Base-by-base conservation (phyloP, 2,113 vertebrate species). In the Blennius ocellaris region DNA sequence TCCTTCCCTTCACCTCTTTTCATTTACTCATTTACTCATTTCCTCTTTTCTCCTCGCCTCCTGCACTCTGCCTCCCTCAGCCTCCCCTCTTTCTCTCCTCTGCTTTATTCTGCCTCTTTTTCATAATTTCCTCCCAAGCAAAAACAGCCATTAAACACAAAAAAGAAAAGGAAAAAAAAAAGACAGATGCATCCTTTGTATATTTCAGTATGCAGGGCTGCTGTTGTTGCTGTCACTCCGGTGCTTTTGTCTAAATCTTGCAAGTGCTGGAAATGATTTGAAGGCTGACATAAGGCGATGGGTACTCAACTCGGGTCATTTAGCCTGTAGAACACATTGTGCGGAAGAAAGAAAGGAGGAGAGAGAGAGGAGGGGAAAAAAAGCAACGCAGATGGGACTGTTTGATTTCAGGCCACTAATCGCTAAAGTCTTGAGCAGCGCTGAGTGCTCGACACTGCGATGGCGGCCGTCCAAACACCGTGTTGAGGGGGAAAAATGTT, bases 351-450 rank as follows among this genome's bases (percentile, higher is more conserved):
- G 21, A 30, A 30, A 30, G 21, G 11, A 58, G 14, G 5, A 30
- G 21, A 30, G 21, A 30, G 21, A 30, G n/a, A n/a, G n/a, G n/a
- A n/a, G n/a, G n/a, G 15, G 4, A 60, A 6, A 57, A 49, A 48
- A 65, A 60, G 4, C 53, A 40, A 48, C 57, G 62, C 66, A 76
- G 63, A 72, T 63, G 40, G 66, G 36, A 64, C 5, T 17, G 65
- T 76, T 73, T 82, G 61, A 79, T 61, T 74, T 83, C 11, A 78
- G 47, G 40, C 66, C 59, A 72, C 69, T 81, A 73, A 84, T 81
- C 72, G 63, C 68, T 57, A 62, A 69, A 62, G 61, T 76, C 64
- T 54, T 39, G 50, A 67, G 47, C 62, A 50, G 41, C 38, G 7
- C 54, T 6, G 52, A 69, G 69, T 55, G 52, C 59, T 71, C 51